phyloP scores from a whole-genome alignment of 2,113 vertebrate genomes.

The Acrocephalus arundinaceus region DNA sequence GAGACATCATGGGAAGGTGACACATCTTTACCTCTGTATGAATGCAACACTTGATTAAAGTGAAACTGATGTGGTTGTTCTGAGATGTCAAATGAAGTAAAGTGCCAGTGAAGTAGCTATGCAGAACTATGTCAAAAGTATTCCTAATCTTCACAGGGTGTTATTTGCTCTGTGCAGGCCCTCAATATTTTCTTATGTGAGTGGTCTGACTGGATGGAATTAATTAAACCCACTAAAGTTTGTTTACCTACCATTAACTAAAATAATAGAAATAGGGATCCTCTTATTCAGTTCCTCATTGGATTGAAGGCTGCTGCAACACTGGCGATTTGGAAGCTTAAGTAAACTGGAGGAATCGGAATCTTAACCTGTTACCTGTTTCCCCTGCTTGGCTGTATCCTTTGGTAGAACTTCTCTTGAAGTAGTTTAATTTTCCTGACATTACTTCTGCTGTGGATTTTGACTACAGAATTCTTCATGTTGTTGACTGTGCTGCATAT shows the following conservation, averaged over 20 bases:
- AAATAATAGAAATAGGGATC: background rate
- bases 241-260: background rate
- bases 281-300: background rate
- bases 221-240: background rate
- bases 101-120: background rate
- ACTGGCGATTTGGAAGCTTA: background rate
- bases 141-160: background rate
- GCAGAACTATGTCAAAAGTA: background rate
- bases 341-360: background rate
- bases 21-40: background rate
- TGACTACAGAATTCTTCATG: background rate
- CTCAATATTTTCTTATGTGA: background rate
- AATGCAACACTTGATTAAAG: background rate
- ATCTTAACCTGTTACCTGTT: background rate
- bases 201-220: background rate
- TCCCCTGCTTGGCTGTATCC: background rate
- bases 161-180: background rate
- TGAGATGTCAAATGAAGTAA: background rate
- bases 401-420: background rate
- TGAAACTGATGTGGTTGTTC: background rate
- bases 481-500: background rate
- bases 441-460: background rate
- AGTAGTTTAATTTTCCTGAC: background rate
- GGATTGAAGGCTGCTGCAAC: background rate
- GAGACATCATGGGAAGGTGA: slow-evolving; percentile 8